Evolutionary conservation across 2,888 invertebrate species (phyloP).

Genomic region (Cephus runcator): DNA sequence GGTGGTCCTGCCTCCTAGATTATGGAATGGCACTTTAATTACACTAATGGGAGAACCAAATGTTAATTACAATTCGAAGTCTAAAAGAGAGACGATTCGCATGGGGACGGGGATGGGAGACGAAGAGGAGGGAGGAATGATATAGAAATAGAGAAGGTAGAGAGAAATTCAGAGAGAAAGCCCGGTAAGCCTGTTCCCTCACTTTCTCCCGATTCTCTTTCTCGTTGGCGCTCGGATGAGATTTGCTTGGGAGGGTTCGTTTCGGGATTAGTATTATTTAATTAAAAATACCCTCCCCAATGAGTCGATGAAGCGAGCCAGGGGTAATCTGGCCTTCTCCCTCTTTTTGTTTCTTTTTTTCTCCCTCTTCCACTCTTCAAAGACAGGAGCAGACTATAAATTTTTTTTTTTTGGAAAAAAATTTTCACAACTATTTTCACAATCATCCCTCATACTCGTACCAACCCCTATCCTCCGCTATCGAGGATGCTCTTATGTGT

Average conservation of each 20-base stretch:
- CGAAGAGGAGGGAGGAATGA: constrained; percentile 9
- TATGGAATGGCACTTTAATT: constrained; percentile 79
- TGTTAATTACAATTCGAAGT: constrained; percentile 81
- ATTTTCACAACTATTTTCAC: too few relatives aligned
- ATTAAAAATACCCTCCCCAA: constrained; percentile 58
- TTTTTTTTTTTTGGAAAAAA: too few relatives aligned
- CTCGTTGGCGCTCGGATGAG: constrained; percentile 32
- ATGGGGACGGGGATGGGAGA: constrained; percentile 24
- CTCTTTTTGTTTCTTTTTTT: neutral
- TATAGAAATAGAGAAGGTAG: constrained; percentile 13
- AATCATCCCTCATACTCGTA: too few relatives aligned
- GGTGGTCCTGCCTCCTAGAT: constrained; percentile 67
- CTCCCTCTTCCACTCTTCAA: constrained; percentile 20
- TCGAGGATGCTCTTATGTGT: too few relatives aligned
- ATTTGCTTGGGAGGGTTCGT: constrained; percentile 46
- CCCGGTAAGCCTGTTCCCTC: too few relatives aligned
- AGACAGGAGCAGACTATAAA: too few relatives aligned
- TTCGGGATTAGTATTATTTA: constrained; percentile 64
- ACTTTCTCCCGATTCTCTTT: too few relatives aligned
- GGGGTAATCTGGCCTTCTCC: constrained; percentile 19
- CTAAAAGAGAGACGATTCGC: constrained; percentile 69
- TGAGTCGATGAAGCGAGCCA: constrained; percentile 26
- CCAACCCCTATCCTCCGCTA: too few relatives aligned
- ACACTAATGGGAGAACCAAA: constrained; percentile 81
- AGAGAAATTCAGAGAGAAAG: constrained; percentile 15